Base-by-base conservation (phyloP, 1,140 invertebrate genomes). In the Heliconius congener region DNA sequence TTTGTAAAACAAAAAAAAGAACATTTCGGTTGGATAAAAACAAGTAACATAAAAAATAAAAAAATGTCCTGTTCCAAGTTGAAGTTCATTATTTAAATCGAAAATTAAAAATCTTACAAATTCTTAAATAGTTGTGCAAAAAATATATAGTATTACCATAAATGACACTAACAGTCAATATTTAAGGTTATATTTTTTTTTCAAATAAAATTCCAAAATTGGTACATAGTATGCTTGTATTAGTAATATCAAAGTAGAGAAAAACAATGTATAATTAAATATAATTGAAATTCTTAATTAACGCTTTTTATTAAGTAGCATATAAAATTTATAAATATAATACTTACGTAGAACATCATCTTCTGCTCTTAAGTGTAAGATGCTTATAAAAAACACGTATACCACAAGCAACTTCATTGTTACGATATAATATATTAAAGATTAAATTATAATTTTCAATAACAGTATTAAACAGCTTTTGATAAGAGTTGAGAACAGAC, bases 291-390 rank as follows among this genome's bases (percentile, higher is more conserved):
- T 55, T 6, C 19, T 19, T 19, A 55, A 19, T 55, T 5, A 19
- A 37, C 5, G 8, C 6, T 18, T 55, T 42, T 46, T 16, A 50
- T 11, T 73, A n/a, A 16, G 8, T 34, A 71, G 39, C 30, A 72
- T 57, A n/a, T 6, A 37, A 50, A 8, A 37, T 37, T 23, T 18
- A 70, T 37, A 34, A 60, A 39, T 23, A 19, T 57, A 78, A 5
- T 39, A 89, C 90, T 90, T 86, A 91, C 90, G 88, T 80, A 91
- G 80, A 78, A 77, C 78, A 27, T 30, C 79, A 34, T 88, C 83
- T 76, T 88, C 83, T 37, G 85, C 82, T 18, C 83, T 82, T 18
- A 71, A 79, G 73, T 75, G 19, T 16, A 19, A 66, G 4, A 75
- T 66, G 73, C 78, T 75, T 34, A 76, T 76, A 18, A 88, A 50